Base-by-base conservation (phyloP, 2,888 invertebrate genomes). In the Heliconius charithonia region DNA sequence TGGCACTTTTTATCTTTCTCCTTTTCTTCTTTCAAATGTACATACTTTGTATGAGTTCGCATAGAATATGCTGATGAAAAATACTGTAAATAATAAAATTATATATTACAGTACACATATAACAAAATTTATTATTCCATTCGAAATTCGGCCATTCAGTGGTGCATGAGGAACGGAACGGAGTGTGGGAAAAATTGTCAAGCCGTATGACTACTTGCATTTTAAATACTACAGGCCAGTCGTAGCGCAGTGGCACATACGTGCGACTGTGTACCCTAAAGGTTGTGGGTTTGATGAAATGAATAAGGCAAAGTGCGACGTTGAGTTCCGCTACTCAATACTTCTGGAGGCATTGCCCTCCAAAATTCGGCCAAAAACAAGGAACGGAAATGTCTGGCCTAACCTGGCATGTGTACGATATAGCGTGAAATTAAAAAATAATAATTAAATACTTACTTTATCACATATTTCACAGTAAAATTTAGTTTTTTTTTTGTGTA, bases 1-100 rank as follows among this genome's bases (percentile, higher is more conserved):
- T 91, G 90, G 66, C 93, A 93, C 3, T 92, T 88, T 81, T 92
- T 93, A 70, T 89, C 87, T 81, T 90, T 91, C 0, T 88, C 88
- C 71, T 86, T 84, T 2, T 87, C 85, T 0, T 87, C 84, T 79
- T 92, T 92, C n/a, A 92, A 85, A 78, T 93, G 92, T 0, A 92
- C 88, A n/a, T 84, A 86, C 27, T 86, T 84, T 3, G 86, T 85
- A 79, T 93, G 93, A 0, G 84, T 85, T 0, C 90, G 83, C 9
- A 90, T 82, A 0, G 89, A 88, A 62, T 86, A 91, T 0, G 88
- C 91, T 0, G 86, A 89, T 4, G 89, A 86, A 78, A 88, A 92
- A 29, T 88, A 89, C 92, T 92, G 86, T 0, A 83, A 84, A 45
- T 13, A 51, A 79, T 63, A 9, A 51, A 67, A 51, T 66, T 29